Percentiles rank a stretch among this genome's conserved stretches.
Evolutionary conservation across 2,888 invertebrate species (phyloP).

Genomic region (Nephrotoma flavescens): DNA sequence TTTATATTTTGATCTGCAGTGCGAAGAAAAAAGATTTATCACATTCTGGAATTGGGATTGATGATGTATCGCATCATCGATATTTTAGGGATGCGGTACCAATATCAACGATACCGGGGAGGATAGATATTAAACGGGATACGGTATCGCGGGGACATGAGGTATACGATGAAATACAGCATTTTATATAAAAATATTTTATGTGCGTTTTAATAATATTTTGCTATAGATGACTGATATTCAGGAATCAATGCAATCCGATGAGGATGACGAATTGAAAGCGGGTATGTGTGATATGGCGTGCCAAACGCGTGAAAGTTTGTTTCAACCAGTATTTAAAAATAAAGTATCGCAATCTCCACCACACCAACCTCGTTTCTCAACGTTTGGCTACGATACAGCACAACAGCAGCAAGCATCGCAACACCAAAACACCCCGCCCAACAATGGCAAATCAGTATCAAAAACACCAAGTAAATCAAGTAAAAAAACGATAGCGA

Average conservation of each 20-base stretch:
- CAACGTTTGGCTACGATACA: constrained; percentile 30
- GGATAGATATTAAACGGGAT: constrained; percentile 25
- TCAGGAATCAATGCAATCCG: constrained; percentile 6
- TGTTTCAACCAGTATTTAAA: constrained; percentile 24
- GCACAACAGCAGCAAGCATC: constrained; percentile 18
- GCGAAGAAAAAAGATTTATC: constrained; percentile 26
- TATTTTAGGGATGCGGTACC: constrained; percentile 29
- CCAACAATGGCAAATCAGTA: background rate
- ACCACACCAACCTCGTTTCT: constrained; percentile 23
- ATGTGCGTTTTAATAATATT: background rate
- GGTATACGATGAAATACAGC: background rate
- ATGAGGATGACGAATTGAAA: constrained; percentile 8
- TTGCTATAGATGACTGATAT: constrained; percentile 6
- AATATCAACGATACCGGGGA: constrained; percentile 22
- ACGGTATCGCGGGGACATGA: constrained; percentile 13
- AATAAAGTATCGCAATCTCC: constrained; percentile 25
- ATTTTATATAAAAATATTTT: background rate
- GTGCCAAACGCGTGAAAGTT: constrained; percentile 52
- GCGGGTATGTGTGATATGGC: constrained; percentile 52
- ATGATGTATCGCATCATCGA: constrained; percentile 27
- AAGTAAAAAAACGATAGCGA: constrained; percentile 10
- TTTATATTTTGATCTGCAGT: background rate
- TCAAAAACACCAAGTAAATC: background rate
- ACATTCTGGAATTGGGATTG: constrained; percentile 24
- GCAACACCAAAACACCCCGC: constrained; percentile 10